Evolutionary conservation across 2,797 vertebrate species (phyloP), one percentile per base, ranked within the genome.

Genomic region (Vipera ursinii): DNA sequence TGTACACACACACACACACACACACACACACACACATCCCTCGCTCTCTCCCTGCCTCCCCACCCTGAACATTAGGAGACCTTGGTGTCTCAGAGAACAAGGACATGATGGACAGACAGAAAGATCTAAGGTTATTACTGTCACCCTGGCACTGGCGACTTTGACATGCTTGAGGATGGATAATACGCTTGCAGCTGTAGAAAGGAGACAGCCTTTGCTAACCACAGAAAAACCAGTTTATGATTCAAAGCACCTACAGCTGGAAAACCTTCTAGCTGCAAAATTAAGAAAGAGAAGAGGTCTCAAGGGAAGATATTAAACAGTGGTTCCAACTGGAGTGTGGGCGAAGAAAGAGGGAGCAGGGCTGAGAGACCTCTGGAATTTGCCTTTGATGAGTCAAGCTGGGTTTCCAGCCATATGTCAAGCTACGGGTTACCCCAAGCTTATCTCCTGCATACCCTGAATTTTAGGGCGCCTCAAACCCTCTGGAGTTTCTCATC

Each of bases 1-100:
- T 38, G 38, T 38, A 38, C 38, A 38, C 38, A 38, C 38, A 38
- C 38, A 38, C 38, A 38, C 38, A 38, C 38, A 38, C 38, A 38
- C 38, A 38, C 38, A 38, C 38, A 38, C 38, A 38, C 38, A 38
- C 38, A 38, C 38, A 38, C 2, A 38, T 38, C 32, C 20, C 2
- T 73, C 69, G 10, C 22, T 8, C 22, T 24, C 22, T 8, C 7
- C 26, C 60, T 10, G 26, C 4, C 61, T 13, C 26, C 63, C 10
- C 13, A 65, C 4, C 63, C 28, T 65, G 63, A 65, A 65, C 28
- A 14, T 57, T 15, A 95, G 97, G 97, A 96, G 93, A 95, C 95
- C 26, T 0, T 95, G 73, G 90, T 12, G 8, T 95, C 94, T 92
- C 91, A 1, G 24, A 73, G 94, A 95, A 93, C 69, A 88, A 93